Evolutionary conservation across 2,888 invertebrate species (phyloP).

Genomic region (Brachyopa scutellaris): DNA sequence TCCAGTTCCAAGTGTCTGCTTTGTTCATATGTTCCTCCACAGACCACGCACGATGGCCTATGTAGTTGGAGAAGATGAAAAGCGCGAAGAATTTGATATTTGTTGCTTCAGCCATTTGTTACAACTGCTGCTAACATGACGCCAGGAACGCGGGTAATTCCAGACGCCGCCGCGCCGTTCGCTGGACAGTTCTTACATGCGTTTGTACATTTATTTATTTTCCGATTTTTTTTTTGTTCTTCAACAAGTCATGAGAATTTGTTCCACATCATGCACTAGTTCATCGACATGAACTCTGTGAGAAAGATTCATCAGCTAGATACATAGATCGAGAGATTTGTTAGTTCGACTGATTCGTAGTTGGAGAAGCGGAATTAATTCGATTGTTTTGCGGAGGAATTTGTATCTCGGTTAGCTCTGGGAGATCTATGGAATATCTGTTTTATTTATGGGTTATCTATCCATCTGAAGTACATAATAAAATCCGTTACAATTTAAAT

Average conservation of each 20-base stretch:
- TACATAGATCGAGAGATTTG: conserved; percentile 44
- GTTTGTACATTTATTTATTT: conserved; percentile 52
- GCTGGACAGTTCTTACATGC: conserved; percentile 52
- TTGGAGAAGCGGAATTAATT: conserved; percentile 59
- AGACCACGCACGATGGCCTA: conserved; percentile 61
- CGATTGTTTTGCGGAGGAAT: conserved; percentile 59
- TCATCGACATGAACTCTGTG: conserved; percentile 68
- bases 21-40: conserved; percentile 18
- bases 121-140: conserved; percentile 49
- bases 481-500: conserved; percentile 66
- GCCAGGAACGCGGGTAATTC: conserved; percentile 57
- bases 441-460: conserved; percentile 54
- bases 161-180: conserved; percentile 41
- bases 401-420: conserved; percentile 36
- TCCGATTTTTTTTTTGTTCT: background rate
- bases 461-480: conserved; percentile 3
- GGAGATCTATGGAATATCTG: conserved; percentile 19
- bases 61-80: conserved; percentile 26
- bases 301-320: conserved; percentile 48
- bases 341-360: background rate
- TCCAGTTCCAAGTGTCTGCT: conserved; percentile 36
- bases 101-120: conserved; percentile 54
- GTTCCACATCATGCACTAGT: conserved; percentile 63
- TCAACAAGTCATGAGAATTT: conserved; percentile 39
- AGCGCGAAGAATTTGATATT: conserved; percentile 58